Evolutionary conservation across 2,797 vertebrate genomes (phyloP), one percentile per base, ranked within the genome.

Genomic region (Threskiornis aethiopicus): DNA sequence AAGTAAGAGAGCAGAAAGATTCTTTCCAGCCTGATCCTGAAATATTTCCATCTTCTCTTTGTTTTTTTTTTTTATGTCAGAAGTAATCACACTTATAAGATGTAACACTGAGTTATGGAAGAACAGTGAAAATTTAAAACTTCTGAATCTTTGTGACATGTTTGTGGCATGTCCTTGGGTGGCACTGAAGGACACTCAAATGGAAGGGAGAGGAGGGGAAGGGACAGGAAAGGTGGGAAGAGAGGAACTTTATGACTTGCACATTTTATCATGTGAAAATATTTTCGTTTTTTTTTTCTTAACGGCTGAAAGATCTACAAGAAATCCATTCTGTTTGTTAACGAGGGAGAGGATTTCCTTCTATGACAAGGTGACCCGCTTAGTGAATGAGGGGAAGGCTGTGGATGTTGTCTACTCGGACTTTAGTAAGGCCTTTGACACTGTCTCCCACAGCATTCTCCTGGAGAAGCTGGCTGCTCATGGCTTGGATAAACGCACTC

Each of bases 151-250:
- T 65, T 41, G 16, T 37, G 11, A 0, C 1, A 41, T 52, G 10
- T 41, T 13, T 70, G 13, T 35, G 4, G 6, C 8, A 6, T 22
- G 11, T 42, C 10, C 8, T 51, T 65, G 26, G 83, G 39, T 44
- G 52, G 1, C 5, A 57, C 3, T 69, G 18, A 28, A 13, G 33
- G 12, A 14, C 7, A 44, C 3, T 58, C n/a, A 69, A 57, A 35
- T 64, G 3, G 25, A 85, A 5, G 4, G 7, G 7, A 75, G 1
- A 2, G 15, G 5, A 83, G 11, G 2, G 4, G 12, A 33, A 46
- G 16, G 3, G 6, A 10, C 0, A 6, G 8, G 8, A 88, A 8
- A 8, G 17, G 5, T 0, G 0, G 16, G 24, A 78, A 44, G 21
- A 41, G n/a, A 66, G 13, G 17, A 90, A 72, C 33, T 59, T 75